These are phyloP conservation scores for Centrocercus urophasianus DNA, from an alignment of 2,113 vertebrate species.

Conservation along the genomic window DNA sequence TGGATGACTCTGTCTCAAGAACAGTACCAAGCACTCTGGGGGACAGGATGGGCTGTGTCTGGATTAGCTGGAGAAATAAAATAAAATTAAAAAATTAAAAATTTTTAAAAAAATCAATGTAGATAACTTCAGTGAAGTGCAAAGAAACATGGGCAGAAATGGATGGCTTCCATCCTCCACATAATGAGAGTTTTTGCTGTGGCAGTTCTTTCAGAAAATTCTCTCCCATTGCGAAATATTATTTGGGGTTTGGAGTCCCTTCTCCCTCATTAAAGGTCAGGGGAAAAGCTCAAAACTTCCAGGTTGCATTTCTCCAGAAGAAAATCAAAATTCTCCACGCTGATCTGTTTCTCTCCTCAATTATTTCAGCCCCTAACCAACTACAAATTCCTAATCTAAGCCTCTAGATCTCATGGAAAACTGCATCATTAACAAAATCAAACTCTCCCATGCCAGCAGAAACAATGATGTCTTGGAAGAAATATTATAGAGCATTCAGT, in stretches of 20 bases:
- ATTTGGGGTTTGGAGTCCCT: too few species aligned
- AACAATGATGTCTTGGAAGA: neutral
- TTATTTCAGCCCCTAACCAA: neutral
- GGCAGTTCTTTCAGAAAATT: neutral
- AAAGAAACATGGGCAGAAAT: neutral
- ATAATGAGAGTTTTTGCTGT: neutral
- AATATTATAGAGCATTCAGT: neutral
- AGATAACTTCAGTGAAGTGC: neutral
- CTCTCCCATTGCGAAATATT: neutral
- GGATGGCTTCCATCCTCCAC: neutral
- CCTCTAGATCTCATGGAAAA: neutral
- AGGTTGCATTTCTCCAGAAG: neutral
- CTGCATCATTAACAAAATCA: neutral
- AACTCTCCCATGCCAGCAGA: neutral
- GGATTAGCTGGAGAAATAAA: neutral
- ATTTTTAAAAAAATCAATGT: neutral
- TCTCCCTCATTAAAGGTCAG: neutral
- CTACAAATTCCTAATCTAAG: neutral
- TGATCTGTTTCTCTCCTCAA: neutral
- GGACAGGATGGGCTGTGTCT: neutral
- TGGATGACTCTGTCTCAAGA: neutral
- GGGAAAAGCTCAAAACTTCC: neutral
- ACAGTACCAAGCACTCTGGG: neutral
- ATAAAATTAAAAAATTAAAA: neutral
- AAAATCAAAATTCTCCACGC: neutral